A percentile compares a stretch with the other conserved stretches of the same genome.
phyloP scores from a whole-genome alignment of 2,113 vertebrate genomes.

The Aegypius monachus region DNA sequence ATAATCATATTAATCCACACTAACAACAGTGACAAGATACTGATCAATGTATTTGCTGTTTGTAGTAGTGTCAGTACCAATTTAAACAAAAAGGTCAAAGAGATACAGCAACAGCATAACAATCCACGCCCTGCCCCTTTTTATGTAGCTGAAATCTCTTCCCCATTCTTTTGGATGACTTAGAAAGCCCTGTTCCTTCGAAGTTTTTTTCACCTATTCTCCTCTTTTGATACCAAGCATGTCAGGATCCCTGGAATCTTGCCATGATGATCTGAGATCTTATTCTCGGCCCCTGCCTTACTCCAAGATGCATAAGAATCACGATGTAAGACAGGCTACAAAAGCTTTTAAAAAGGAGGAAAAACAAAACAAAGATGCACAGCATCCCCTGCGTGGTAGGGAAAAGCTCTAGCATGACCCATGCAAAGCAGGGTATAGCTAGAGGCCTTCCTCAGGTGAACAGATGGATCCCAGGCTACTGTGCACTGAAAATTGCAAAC shows the following conservation, averaged over 20 bases:
- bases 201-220: not conserved
- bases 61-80: not conserved
- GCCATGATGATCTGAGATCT: not conserved
- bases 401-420: not conserved
- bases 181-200: not conserved
- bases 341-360: not conserved
- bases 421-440: not conserved
- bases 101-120: not conserved
- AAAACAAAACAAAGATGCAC: not conserved
- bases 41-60: not conserved
- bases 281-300: not conserved
- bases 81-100: not conserved
- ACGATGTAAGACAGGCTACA: not conserved
- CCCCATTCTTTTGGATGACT: not conserved
- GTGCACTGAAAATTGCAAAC: not conserved
- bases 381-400: not conserved
- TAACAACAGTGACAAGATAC: not conserved
- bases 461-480: accelerated
- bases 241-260: not conserved
- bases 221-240: not conserved
- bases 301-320: not conserved
- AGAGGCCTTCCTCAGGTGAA: not conserved
- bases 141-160: not conserved
- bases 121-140: not conserved
- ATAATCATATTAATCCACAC: not conserved